phyloP scores from a whole-genome alignment of 2,888 invertebrate genomes.

The Stramonita haemastoma region DNA sequence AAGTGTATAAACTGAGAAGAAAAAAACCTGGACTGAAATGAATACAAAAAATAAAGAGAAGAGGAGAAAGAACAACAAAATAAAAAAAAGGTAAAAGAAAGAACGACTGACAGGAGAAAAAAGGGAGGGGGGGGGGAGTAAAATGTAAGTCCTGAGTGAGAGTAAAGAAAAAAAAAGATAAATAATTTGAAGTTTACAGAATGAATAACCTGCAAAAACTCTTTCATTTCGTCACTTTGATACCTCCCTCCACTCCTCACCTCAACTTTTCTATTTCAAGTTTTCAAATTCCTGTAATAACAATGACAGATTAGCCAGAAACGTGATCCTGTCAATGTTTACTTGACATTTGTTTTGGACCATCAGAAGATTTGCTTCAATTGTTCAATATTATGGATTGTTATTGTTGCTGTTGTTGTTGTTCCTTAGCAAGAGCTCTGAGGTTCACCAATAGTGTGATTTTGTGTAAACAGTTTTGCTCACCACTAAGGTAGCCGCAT shows the following conservation, averaged over 20 bases:
- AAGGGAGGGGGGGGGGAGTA: background rate
- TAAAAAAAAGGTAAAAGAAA: background rate
- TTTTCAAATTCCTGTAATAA: background rate
- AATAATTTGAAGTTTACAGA: background rate
- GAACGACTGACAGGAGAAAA: background rate
- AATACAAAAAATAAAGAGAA: background rate
- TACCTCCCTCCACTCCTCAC: background rate
- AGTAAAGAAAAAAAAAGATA: background rate
- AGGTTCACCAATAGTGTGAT: no score
- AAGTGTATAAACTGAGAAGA: background rate
- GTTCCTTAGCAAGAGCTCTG: no score
- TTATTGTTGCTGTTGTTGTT: no score
- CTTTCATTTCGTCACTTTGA: background rate
- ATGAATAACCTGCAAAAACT: background rate
- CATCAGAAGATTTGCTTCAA: no score
- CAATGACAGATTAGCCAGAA: no score
- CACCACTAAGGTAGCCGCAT: no score
- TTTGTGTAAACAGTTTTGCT: no score
- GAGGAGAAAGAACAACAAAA: background rate
- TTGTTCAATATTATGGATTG: no score
- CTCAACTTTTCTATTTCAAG: background rate
- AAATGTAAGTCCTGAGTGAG: no score
- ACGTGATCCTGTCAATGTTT: no score
- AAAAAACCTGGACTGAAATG: background rate
- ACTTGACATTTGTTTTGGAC: no score